Base-by-base conservation (phyloP, 2,797 vertebrate species). In the Microhierax caerulescens region DNA sequence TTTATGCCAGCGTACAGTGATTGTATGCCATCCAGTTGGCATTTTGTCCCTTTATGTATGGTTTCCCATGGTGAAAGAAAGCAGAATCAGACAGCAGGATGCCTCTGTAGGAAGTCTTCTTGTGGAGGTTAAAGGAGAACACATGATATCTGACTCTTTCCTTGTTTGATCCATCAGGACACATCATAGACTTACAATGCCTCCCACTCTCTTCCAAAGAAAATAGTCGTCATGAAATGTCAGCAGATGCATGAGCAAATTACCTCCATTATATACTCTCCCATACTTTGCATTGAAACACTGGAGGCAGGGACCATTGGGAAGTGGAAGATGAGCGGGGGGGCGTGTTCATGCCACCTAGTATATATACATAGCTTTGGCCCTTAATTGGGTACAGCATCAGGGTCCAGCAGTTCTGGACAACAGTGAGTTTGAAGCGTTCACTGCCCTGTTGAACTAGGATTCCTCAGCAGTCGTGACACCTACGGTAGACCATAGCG, bases 321-420 rank as follows among this genome's bases (percentile, higher is more conserved):
- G 27, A 78, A 24, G 5, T 39, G 39, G 30, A 68, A n/a, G 39
- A 25, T 32, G 65, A 75, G 36, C 56, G 27, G 30, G 32, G 39
- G 59, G 25, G 41, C 18, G 7, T 20, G 8, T 56, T 77, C n/a
- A 61, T 13, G 9, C 34, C 8, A 70, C 37, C 28, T 23, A 4
- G 2, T n/a, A 28, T 14, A 21, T 8, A 30, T 28, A 15, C 20
- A 20, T 22, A n/a, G 13, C 41, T 43, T 78, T 0, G 0, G 18
- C 20, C 17, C 25, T 56, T 77, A 22, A 32, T 0, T 37, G 41
- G 10, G 7, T 45, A 23, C 25, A 39, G 19, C 39, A 51, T 28
- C 57, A 51, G 36, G 9, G 39, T 34, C n/a, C 54, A 77, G 41
- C 50, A 80, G 64, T 43, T 87, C n/a, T 77, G 60, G 30, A 10